Evolutionary conservation across 1,140 invertebrate species (phyloP).

Genomic region (Aphelinus certus): DNA sequence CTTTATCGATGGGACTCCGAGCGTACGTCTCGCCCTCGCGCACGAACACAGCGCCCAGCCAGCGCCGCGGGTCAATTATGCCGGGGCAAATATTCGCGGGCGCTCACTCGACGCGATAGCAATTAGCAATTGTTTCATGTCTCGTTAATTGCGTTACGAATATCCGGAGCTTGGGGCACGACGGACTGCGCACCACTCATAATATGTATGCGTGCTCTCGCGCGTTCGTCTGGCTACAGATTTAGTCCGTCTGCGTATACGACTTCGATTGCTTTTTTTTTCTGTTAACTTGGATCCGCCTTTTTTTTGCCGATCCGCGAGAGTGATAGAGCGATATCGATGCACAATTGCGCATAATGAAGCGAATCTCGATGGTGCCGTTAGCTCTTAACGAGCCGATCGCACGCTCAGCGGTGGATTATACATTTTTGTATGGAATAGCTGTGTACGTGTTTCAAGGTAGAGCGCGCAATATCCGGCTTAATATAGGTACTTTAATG

Average conservation of each 20-base stretch:
- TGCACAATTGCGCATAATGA: background rate
- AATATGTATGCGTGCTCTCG: too few species aligned
- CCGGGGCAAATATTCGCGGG: slow-evolving; percentile 46
- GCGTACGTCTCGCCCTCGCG: background rate
- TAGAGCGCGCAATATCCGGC: background rate
- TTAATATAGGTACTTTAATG: slow-evolving; percentile 22
- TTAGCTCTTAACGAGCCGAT: slow-evolving; percentile 20
- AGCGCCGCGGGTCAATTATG: slow-evolving; percentile 48
- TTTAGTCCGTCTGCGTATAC: too few species aligned
- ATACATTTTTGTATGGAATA: slow-evolving; percentile 6
- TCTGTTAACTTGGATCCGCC: too few species aligned
- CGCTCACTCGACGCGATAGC: slow-evolving; percentile 36
- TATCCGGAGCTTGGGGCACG: background rate
- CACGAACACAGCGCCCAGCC: background rate
- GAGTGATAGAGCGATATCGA: slow-evolving; percentile 3
- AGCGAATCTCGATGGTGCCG: background rate
- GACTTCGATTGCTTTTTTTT: too few species aligned
- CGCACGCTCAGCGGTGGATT: background rate
- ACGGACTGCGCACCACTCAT: too few species aligned
- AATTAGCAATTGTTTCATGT: slow-evolving; percentile 47
- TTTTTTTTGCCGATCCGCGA: too few species aligned
- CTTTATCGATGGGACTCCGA: background rate
- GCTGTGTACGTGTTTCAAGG: background rate
- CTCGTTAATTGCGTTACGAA: slow-evolving; percentile 35
- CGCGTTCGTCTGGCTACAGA: too few species aligned